A percentile compares a stretch with the other conserved stretches of the same genome.
Evolutionary conservation across 2,113 vertebrate genomes (phyloP).

Genomic region (Leucosticte australis): DNA sequence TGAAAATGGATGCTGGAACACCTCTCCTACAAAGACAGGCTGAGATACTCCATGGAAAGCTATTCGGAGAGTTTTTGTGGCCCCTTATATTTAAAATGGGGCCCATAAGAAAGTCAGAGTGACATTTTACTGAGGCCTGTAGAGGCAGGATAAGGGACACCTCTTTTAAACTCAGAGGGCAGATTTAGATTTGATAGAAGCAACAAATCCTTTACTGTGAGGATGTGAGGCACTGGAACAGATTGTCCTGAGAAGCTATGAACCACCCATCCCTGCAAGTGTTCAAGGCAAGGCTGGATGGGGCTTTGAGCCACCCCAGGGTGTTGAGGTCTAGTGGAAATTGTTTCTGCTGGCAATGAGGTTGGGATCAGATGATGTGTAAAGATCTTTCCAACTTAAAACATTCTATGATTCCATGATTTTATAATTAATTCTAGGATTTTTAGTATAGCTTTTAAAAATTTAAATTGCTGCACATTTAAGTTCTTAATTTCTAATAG

Average conservation of each 20-base stretch:
- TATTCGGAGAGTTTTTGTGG: background rate
- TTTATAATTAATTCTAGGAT: background rate
- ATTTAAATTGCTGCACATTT: background rate
- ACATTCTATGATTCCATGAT: background rate
- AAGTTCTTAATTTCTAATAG: background rate
- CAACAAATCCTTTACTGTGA: background rate
- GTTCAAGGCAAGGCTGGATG: background rate
- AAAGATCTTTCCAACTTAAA: background rate
- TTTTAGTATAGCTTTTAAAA: background rate
- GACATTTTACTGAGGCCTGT: background rate
- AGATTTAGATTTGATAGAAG: background rate
- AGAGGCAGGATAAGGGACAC: background rate
- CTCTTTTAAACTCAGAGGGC: background rate
- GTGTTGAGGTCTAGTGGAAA: background rate
- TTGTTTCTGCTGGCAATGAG: background rate
- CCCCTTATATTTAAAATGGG: fast-evolving
- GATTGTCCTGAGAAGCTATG: background rate
- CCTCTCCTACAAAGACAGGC: background rate
- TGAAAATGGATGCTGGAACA: fast-evolving
- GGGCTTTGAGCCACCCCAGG: background rate
- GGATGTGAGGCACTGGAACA: background rate
- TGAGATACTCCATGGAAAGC: background rate
- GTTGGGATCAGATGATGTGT: background rate
- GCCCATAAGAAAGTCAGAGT: background rate
- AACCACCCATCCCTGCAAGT: background rate